phyloP scores from a whole-genome alignment of 2,113 vertebrate genomes.

The Lophura nycthemera region DNA sequence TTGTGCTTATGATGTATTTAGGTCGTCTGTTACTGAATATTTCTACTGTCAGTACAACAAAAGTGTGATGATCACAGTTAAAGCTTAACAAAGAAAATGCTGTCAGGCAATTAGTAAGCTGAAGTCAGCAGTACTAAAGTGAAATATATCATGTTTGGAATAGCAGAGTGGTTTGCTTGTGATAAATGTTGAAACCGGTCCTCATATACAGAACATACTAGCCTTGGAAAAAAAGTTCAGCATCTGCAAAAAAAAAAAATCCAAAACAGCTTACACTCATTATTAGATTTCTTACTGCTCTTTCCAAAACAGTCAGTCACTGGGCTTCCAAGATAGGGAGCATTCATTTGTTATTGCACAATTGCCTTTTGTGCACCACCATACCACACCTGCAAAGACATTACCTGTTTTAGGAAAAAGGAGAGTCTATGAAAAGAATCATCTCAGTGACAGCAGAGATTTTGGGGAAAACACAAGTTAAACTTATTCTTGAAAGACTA shows the following conservation, averaged over 20 bases:
- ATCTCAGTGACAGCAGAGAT: not conserved
- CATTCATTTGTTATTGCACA: not conserved
- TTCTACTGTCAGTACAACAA: conserved; percentile 82
- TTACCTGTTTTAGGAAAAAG: not conserved
- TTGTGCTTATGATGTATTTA: conserved; percentile 74
- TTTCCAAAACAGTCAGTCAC: not conserved
- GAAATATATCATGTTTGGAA: conserved; percentile 90
- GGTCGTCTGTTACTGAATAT: conserved; percentile 79
- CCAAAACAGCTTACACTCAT: not conserved
- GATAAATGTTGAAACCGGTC: conserved; percentile 76
- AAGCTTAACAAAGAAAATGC: conserved; percentile 90
- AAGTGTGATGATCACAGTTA: conserved; percentile 87
- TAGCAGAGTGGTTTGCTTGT: conserved; percentile 82
- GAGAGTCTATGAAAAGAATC: not conserved
- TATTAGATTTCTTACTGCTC: not conserved
- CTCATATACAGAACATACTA: not conserved
- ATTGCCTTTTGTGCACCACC: conserved; percentile 20
- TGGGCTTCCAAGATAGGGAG: not conserved
- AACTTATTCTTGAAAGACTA: not conserved
- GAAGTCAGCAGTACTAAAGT: conserved; percentile 88
- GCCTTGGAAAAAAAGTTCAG: conserved; percentile 16
- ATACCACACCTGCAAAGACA: not conserved
- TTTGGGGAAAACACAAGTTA: not conserved
- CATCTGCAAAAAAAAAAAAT: not conserved
- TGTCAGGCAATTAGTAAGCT: conserved; percentile 90